Evolutionary conservation across 2,113 vertebrate genomes (phyloP).

Genomic region (Misgurnus anguillicaudatus): DNA sequence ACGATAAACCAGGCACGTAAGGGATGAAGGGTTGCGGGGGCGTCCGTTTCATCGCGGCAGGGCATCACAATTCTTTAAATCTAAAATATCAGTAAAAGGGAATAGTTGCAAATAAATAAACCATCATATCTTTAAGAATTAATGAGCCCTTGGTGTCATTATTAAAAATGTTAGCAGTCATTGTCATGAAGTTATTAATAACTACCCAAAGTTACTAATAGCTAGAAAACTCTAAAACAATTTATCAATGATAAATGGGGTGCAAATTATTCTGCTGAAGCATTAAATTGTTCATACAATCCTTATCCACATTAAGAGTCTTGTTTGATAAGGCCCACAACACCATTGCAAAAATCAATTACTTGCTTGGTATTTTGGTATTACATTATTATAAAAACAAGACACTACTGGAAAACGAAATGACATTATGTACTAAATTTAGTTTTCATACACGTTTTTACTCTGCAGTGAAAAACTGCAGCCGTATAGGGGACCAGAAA

Average conservation of each 20-base stretch:
- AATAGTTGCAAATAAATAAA: slow-evolving; percentile 27
- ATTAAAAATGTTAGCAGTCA: background rate
- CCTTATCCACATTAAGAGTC: slow-evolving; percentile 10
- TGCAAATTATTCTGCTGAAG: slow-evolving; percentile 20
- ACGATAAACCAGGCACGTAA: background rate
- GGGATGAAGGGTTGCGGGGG: slow-evolving; percentile 33
- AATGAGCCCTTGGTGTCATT: slow-evolving; percentile 22
- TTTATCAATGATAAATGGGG: slow-evolving; percentile 36
- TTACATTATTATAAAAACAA: too few relatives aligned
- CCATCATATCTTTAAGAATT: slow-evolving; percentile 8
- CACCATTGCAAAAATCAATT: background rate
- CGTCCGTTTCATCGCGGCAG: slow-evolving; percentile 57
- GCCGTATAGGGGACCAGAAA: too few relatives aligned
- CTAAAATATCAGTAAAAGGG: slow-evolving; percentile 62
- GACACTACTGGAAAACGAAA: too few relatives aligned
- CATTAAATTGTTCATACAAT: slow-evolving; percentile 15
- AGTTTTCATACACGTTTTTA: too few relatives aligned
- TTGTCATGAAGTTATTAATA: slow-evolving; percentile 29
- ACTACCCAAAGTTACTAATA: slow-evolving; percentile 20
- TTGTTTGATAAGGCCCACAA: background rate
- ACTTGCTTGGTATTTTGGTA: too few relatives aligned
- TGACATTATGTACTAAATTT: too few relatives aligned
- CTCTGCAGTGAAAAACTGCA: too few relatives aligned
- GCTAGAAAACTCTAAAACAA: slow-evolving; percentile 17
- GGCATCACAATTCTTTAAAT: slow-evolving; percentile 50